phyloP scores from a whole-genome alignment of 2,888 invertebrate genomes.

The Odontomyia ornata region DNA sequence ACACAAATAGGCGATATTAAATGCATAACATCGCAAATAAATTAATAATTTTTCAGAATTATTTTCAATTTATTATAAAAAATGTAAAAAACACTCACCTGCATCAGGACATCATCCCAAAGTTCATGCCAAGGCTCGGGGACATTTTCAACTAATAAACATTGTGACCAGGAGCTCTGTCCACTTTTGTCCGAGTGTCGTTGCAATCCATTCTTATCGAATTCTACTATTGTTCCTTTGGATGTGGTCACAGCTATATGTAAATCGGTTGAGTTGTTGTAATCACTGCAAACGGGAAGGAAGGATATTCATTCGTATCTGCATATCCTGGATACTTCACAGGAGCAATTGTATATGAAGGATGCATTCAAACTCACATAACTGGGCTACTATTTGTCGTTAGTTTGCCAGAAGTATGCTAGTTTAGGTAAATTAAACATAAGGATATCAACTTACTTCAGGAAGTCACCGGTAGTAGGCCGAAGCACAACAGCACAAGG shows the following conservation, averaged over 20 bases:
- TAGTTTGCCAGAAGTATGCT: not conserved
- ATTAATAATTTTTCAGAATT: no score
- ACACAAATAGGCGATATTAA: no score
- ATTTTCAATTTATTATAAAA: no score
- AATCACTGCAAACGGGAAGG: constrained; percentile 70
- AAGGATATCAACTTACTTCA: constrained; percentile 72
- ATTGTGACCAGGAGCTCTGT: constrained; percentile 74
- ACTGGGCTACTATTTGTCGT: not conserved
- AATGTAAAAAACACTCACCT: constrained; percentile 64
- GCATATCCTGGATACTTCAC: not conserved
- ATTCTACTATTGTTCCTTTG: constrained; percentile 81
- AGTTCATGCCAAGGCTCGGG: constrained; percentile 73
- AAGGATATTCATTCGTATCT: not conserved
- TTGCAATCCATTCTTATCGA: constrained; percentile 80
- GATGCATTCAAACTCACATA: not conserved
- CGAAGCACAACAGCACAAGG: constrained; percentile 85
- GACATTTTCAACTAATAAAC: constrained; percentile 74
- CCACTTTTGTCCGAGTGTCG: constrained; percentile 65
- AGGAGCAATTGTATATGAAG: not conserved
- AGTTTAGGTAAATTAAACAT: constrained; percentile 26
- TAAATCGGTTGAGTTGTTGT: constrained; percentile 82
- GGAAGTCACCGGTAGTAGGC: constrained; percentile 87
- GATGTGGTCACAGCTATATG: constrained; percentile 92
- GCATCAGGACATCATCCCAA: constrained; percentile 73
- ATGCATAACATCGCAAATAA: no score